Percentiles rank a stretch among this genome's conserved stretches.
Conservation (phyloP, 2,113 vertebrate species). For the Gymnogyps californianus region DNA sequence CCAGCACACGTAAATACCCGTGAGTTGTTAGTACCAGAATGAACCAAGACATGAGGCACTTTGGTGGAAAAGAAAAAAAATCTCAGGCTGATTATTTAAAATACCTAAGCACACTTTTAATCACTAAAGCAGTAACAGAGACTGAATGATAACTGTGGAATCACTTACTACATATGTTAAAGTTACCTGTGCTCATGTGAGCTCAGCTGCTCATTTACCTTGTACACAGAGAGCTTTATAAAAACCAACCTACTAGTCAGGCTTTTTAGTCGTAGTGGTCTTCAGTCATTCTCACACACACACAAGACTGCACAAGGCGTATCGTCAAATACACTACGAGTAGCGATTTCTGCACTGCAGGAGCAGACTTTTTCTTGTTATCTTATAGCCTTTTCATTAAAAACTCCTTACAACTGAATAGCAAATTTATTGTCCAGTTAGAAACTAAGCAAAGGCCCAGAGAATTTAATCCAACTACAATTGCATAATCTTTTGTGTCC, state of each 20-base stretch:
- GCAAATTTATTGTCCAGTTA: neutral
- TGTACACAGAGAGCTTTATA: neutral
- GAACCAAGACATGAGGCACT: neutral
- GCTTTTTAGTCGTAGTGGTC: neutral
- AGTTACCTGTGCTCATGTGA: neutral
- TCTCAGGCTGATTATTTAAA: neutral
- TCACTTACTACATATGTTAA: neutral
- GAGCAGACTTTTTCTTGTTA: neutral
- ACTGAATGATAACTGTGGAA: neutral
- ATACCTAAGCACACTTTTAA: neutral
- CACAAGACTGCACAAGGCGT: neutral
- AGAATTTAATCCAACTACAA: neutral
- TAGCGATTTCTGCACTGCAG: neutral
- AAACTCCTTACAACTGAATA: neutral
- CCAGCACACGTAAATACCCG: neutral
- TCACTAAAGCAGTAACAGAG: neutral
- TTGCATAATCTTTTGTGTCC: neutral
- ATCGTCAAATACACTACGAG: neutral
- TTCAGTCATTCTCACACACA: neutral
- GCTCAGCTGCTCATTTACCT: neutral
- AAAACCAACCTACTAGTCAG: neutral
- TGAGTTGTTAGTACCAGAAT: neutral
- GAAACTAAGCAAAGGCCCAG: neutral
- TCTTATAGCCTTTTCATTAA: neutral
- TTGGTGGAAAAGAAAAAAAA: neutral